These are phyloP conservation scores for Melinaea marsaeus DNA, from an alignment of 2,888 invertebrate species.

Conservation along the genomic window DNA sequence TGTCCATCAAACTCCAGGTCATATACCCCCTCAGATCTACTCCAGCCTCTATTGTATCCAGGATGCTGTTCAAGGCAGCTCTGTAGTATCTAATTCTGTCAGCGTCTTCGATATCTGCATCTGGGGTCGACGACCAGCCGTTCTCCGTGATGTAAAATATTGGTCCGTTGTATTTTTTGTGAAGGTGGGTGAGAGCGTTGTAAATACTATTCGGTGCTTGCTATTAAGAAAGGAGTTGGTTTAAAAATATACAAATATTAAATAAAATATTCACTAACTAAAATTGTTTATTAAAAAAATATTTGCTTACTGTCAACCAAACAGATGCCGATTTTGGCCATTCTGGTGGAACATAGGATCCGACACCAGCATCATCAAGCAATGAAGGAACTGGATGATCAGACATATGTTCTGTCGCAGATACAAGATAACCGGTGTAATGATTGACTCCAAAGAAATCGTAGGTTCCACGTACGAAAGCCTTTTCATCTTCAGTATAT, in stretches of 20 bases:
- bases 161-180: constrained; percentile 68
- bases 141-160: constrained; percentile 80
- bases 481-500: constrained; percentile 44
- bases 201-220: constrained; percentile 77
- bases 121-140: constrained; percentile 66
- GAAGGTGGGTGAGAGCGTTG: constrained; percentile 71
- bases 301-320: constrained; percentile 48
- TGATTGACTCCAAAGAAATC: constrained; percentile 80
- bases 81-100: constrained; percentile 64
- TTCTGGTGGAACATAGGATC: constrained; percentile 35
- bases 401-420: constrained; percentile 40
- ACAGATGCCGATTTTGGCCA: constrained; percentile 47
- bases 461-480: constrained; percentile 46
- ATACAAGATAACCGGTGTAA: constrained; percentile 72
- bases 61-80: constrained; percentile 57
- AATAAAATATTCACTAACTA: neutral
- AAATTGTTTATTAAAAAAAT: neutral
- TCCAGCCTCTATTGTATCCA: constrained; percentile 56
- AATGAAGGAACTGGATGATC: constrained; percentile 41
- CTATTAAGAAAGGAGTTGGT: constrained; percentile 38
- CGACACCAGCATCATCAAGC: constrained; percentile 43
- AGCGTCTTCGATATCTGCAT: constrained; percentile 56
- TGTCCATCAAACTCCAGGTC: constrained; percentile 42
- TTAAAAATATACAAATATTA: neutral
- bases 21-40: constrained; percentile 11